Base-by-base conservation (phyloP, 2,888 invertebrate species). In the Drosophila dives region DNA sequence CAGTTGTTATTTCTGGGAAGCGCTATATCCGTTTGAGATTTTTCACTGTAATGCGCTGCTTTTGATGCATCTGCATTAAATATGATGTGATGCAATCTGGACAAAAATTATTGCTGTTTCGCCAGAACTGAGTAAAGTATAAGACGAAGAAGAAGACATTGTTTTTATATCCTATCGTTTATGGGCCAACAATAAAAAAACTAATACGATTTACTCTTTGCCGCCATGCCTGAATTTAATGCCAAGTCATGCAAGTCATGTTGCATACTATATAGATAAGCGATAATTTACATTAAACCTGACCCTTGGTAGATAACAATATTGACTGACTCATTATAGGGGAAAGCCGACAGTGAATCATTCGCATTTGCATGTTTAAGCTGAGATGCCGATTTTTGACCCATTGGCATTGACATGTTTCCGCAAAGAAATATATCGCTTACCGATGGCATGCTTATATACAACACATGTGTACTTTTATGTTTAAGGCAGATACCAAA, bases 201-300 rank as follows among this genome's bases (percentile, higher is more conserved):
- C 15, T 42, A 32, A 56, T 48, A 56, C 38, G 7, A 62, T 56
- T 48, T 48, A 40, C 7, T 45, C 40, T 8, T n/a, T 23, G 23
- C 12, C n/a, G n/a, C 11, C n/a, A 11, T 33, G 23, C 4, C 26
- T n/a, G 5, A 20, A 2, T 4, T 20, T 59, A 59, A 11, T 51
- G 63, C 49, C 51, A 42, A 53, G 49, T 76, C 67, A 72, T 65
- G 36, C 12, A 26, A 33, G 40, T 63, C 32, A 55, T 56, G 50
- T 61, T 66, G 67, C 68, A 64, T 40, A 53, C 32, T 8, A 54
- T 38, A 49, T 65, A 59, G 49, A 49, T 49, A 42, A 7, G 32
- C n/a, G 48, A 34, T 75, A 42, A 61, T 49, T 17, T 26, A 36
- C 40, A 56, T 63, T 63, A 33, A 60, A 45, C 49, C 20, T 60